These are phyloP conservation scores for Perca fluviatilis DNA, from an alignment of 2,113 vertebrate species.

Conservation along the genomic window DNA sequence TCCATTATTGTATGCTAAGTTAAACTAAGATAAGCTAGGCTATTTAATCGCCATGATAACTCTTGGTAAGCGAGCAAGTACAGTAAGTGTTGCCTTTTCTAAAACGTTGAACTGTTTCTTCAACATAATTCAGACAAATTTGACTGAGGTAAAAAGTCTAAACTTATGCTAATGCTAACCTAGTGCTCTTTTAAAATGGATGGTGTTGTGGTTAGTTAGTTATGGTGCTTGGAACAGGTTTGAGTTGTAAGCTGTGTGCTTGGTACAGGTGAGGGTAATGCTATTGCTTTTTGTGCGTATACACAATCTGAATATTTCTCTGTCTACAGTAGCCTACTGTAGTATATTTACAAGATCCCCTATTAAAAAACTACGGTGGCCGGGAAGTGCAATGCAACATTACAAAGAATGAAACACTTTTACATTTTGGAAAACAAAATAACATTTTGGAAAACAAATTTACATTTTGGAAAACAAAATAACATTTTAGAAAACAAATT, in stretches of 20 bases:
- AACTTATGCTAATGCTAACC: background rate
- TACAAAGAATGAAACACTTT: too few relatives aligned
- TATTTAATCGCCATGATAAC: background rate
- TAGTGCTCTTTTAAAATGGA: background rate
- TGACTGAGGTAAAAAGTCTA: background rate
- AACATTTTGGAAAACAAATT: too few relatives aligned
- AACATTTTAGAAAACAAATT: too few relatives aligned
- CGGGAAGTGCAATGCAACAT: too few relatives aligned
- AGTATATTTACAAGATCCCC: background rate
- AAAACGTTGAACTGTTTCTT: background rate
- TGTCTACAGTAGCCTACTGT: background rate
- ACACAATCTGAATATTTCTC: background rate
- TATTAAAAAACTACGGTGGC: too few relatives aligned
- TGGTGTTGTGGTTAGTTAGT: background rate
- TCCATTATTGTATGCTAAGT: conserved; percentile 21
- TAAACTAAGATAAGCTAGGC: conserved; percentile 9
- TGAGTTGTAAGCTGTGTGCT: background rate
- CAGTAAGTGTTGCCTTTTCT: background rate
- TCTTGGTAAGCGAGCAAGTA: background rate
- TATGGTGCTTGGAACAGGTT: background rate
- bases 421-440: too few relatives aligned
- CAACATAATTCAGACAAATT: background rate
- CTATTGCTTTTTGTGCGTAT: background rate
- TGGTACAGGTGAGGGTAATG: background rate
- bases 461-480: too few relatives aligned